These are phyloP conservation scores for Ormyrus labotus DNA, from an alignment of 2,888 invertebrate species.

Conservation along the genomic window DNA sequence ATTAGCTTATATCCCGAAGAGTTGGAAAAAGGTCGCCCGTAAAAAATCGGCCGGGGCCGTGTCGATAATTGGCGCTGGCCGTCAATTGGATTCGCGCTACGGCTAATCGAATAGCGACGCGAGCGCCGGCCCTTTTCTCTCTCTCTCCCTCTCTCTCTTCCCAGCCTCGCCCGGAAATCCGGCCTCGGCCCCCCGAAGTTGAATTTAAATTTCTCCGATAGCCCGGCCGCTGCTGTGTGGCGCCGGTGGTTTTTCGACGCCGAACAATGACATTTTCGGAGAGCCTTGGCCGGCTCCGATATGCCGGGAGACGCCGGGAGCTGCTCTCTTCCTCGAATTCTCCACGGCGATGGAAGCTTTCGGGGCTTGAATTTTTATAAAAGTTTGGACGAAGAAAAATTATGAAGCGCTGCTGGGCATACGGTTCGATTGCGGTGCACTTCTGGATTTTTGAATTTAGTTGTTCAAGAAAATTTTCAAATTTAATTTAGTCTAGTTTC, in stretches of 20 bases:
- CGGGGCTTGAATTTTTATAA: too few relatives aligned
- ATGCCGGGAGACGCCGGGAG: too few relatives aligned
- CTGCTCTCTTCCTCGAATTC: too few relatives aligned
- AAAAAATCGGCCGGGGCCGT: constrained; percentile 39
- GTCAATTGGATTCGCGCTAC: constrained; percentile 45
- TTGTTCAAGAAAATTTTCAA: too few relatives aligned
- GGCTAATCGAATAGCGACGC: constrained; percentile 51
- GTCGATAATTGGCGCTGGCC: constrained; percentile 44
- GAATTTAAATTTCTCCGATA: constrained; percentile 69
- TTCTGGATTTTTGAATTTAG: too few relatives aligned
- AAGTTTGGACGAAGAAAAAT: too few relatives aligned
- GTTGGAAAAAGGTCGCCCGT: constrained; percentile 22
- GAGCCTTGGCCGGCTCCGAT: background rate
- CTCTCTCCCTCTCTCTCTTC: too few relatives aligned
- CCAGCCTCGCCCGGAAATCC: constrained; percentile 17
- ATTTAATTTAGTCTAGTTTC: too few relatives aligned
- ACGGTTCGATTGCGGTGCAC: too few relatives aligned
- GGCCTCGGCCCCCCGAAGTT: constrained; percentile 56
- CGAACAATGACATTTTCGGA: constrained; percentile 35
- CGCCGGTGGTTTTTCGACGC: constrained; percentile 23
- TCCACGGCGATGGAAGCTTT: too few relatives aligned
- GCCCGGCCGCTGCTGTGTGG: background rate
- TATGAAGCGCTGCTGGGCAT: too few relatives aligned
- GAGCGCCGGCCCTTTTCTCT: constrained; percentile 1
- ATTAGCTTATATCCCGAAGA: constrained; percentile 23